Evolutionary conservation across 2,113 vertebrate genomes (phyloP).

Genomic region (Sarotherodon lohbergeri): DNA sequence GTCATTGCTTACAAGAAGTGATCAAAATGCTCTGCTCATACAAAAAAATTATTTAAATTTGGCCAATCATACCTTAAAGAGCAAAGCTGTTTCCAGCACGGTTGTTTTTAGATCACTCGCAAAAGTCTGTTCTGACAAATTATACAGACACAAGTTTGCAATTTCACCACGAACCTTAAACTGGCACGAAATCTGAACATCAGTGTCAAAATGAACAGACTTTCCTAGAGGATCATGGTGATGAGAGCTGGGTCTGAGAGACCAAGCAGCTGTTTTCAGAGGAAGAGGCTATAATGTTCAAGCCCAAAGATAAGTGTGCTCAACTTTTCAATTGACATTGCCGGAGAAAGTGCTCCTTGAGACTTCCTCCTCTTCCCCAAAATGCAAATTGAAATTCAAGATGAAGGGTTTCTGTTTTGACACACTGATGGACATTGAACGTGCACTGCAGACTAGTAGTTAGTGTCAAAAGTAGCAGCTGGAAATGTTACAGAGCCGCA

Average conservation of each 20-base stretch:
- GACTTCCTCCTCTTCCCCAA: not conserved
- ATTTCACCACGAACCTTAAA: not conserved
- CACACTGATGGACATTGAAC: not conserved
- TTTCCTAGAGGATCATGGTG: not conserved
- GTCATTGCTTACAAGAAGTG: not conserved
- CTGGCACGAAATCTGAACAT: not conserved
- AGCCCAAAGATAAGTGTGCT: not conserved
- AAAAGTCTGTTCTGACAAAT: not conserved
- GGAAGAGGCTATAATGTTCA: not conserved
- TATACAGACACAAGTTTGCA: not conserved
- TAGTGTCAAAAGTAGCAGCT: not conserved
- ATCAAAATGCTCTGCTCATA: not conserved
- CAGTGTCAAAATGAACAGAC: not conserved
- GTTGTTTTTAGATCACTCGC: not conserved
- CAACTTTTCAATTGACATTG: not conserved
- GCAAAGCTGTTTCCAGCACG: not conserved
- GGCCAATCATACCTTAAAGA: not conserved
- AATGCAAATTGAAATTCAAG: not conserved
- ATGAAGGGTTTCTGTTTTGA: not conserved
- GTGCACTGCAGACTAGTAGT: not conserved
- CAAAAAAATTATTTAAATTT: fast-evolving
- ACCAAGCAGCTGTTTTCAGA: not conserved
- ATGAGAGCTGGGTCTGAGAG: not conserved
- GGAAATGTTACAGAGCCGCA: not conserved
- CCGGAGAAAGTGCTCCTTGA: not conserved